These are phyloP conservation scores for Melipona quadrifasciata DNA, from an alignment of 1,140 invertebrate species.

Conservation along the genomic window DNA sequence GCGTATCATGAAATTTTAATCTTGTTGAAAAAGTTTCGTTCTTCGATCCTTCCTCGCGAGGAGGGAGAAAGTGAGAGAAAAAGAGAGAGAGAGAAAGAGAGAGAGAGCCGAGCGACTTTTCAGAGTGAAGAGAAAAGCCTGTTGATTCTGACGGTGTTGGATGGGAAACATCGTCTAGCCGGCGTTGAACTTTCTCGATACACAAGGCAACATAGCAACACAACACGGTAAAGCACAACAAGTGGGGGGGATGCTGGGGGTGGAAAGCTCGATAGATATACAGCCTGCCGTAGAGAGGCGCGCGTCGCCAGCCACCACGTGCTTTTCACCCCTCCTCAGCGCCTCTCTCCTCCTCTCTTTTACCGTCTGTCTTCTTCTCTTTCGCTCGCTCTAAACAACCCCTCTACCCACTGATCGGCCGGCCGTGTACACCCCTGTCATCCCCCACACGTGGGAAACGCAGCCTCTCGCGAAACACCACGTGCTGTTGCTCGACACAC, in stretches of 20 bases:
- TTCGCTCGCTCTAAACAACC: constrained; percentile 71
- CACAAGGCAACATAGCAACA: constrained; percentile 79
- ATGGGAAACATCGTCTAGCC: constrained; percentile 77
- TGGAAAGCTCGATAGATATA: constrained; percentile 74
- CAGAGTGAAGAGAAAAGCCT: constrained; percentile 60
- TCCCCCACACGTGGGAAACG: constrained; percentile 59
- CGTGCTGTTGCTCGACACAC: constrained; percentile 36
- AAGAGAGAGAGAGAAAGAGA: neutral
- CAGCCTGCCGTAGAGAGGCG: constrained; percentile 68
- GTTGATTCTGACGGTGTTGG: constrained; percentile 70
- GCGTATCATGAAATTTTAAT: constrained; percentile 46
- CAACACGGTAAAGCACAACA: constrained; percentile 78
- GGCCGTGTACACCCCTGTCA: constrained; percentile 65
- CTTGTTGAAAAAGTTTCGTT: constrained; percentile 34
- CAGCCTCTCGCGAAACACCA: constrained; percentile 59
- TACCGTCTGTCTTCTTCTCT: constrained; percentile 64
- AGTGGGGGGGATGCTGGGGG: constrained; percentile 75
- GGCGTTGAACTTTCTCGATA: constrained; percentile 81
- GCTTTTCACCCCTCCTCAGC: constrained; percentile 61
- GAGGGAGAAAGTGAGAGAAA: neutral
- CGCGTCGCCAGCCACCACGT: constrained; percentile 71
- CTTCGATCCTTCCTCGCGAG: constrained; percentile 22
- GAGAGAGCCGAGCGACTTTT: neutral
- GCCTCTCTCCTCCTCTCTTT: constrained; percentile 58
- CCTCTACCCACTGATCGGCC: constrained; percentile 64